Evolutionary conservation across 2,113 vertebrate genomes (phyloP).

Genomic region (Acinonyx jubatus): DNA sequence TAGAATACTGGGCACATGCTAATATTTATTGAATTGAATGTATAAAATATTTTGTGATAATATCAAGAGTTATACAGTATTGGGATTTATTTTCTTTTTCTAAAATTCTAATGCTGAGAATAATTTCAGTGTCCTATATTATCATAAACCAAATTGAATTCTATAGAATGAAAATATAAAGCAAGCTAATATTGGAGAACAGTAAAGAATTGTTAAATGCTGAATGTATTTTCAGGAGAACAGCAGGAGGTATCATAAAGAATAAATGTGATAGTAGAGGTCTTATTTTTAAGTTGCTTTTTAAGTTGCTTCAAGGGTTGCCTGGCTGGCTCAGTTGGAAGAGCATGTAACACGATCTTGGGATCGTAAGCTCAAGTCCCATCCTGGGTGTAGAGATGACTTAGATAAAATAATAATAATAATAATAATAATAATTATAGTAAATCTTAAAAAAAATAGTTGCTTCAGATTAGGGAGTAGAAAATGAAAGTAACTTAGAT

Average conservation of each 20-base stretch:
- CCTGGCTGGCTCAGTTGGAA: background rate
- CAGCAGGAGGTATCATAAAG: background rate
- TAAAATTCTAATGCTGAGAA: slow-evolving; percentile 38
- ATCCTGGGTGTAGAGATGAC: background rate
- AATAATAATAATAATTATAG: background rate
- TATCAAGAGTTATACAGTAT: background rate
- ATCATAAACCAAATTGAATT: background rate
- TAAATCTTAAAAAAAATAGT: background rate
- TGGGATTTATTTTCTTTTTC: background rate
- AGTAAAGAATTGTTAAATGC: background rate
- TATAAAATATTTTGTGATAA: background rate
- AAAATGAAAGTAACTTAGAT: background rate
- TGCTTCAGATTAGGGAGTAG: background rate
- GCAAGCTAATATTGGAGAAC: background rate
- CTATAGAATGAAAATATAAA: background rate
- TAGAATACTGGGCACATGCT: background rate
- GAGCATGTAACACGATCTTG: background rate
- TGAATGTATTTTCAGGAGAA: background rate
- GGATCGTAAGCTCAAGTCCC: background rate
- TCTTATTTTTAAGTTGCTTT: background rate
- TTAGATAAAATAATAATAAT: background rate
- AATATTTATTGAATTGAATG: background rate
- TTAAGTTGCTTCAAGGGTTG: background rate
- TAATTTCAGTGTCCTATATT: background rate
- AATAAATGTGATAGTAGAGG: background rate